These are phyloP conservation scores for Rhizoglyphus robini DNA, from an alignment of 1,140 invertebrate genomes.

Conservation along the genomic window DNA sequence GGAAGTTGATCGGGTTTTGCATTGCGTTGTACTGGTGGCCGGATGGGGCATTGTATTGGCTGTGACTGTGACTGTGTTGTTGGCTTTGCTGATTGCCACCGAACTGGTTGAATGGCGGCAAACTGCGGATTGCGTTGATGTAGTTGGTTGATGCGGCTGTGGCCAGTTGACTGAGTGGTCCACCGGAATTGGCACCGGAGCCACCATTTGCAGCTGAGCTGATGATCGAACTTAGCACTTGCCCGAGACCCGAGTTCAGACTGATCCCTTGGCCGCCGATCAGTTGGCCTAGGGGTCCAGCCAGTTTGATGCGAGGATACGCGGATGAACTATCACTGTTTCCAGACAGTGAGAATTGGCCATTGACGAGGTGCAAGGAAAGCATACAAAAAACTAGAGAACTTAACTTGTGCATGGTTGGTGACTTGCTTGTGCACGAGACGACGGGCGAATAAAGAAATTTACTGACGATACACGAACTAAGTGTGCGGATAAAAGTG, in stretches of 20 bases:
- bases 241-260: background rate
- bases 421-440: background rate
- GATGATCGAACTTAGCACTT: background rate
- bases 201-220: background rate
- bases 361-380: background rate
- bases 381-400: background rate
- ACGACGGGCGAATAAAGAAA: background rate
- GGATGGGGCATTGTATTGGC: background rate
- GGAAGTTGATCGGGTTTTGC: background rate
- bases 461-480: background rate
- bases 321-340: background rate
- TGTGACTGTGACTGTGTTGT: background rate
- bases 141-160: constrained; percentile 1
- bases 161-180: background rate
- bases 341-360: background rate
- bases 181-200: background rate
- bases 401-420: background rate
- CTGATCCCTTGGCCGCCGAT: background rate
- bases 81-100: background rate
- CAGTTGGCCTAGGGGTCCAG: constrained; percentile 9
- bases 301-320: background rate
- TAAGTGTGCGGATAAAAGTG: constrained; percentile 3
- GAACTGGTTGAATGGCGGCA: background rate
- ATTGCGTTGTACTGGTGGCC: background rate
- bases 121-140: background rate